Percentiles rank a stretch among this genome's conserved stretches.
These are phyloP conservation scores for Tolmerus cingulatus DNA, from an alignment of 2,888 invertebrate species.

Conservation along the genomic window DNA sequence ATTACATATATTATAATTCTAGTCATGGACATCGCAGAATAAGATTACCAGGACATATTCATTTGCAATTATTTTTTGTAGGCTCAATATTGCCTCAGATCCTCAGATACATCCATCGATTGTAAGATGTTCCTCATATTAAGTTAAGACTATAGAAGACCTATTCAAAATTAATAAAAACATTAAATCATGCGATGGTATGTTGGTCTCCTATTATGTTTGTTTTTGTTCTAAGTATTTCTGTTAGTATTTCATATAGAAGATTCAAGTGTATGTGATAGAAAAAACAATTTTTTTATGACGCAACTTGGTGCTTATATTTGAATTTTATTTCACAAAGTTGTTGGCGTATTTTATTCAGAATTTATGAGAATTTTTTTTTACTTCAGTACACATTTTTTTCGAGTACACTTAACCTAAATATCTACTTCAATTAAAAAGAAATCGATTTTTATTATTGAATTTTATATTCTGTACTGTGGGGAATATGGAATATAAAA, in stretches of 20 bases:
- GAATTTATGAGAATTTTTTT: background rate
- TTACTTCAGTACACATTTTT: background rate
- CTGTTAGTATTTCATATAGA: background rate
- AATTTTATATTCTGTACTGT: background rate
- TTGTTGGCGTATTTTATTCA: background rate
- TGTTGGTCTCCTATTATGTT: too few species aligned
- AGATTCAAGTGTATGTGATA: background rate
- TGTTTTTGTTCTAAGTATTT: background rate
- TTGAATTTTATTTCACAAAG: background rate
- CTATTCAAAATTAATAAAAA: background rate
- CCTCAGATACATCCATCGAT: background rate
- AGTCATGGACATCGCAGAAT: background rate
- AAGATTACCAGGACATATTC: too few species aligned
- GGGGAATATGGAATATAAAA: background rate
- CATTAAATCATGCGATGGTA: background rate
- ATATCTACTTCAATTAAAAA: background rate
- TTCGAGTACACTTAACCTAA: background rate
- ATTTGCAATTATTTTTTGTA: background rate
- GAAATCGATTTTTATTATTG: background rate
- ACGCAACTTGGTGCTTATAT: background rate
- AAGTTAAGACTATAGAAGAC: background rate
- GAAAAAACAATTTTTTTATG: background rate
- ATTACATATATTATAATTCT: background rate
- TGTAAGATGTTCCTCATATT: background rate
- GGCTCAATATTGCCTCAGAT: background rate